Evolutionary conservation across 2,113 vertebrate genomes (phyloP), one percentile per base, ranked within the genome.

Genomic region (Triplophysa siluroides): DNA sequence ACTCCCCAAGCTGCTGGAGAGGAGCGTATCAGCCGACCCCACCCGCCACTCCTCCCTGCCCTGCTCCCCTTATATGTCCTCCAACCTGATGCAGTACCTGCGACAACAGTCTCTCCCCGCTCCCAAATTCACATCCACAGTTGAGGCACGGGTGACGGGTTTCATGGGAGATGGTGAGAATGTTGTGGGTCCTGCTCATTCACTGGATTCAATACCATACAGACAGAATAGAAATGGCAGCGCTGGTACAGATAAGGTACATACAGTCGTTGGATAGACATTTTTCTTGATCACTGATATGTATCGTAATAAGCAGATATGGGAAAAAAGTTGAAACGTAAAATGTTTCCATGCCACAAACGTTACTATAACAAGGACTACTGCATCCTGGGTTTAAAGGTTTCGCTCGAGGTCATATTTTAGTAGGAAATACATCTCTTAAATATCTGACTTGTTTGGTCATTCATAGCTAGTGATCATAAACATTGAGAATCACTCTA

Each of bases 1-100:
- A 90, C 94, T 99, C 88, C 97, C 97, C 88, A 95, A 95, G 91
- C 92, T 96, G 24, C 90, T 99, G 88, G 97, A 98, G 86, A 94
- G 96, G 92, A 98, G 97, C 88, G 85, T 96, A 84, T 99, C 98
- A 0, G 92, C 94, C 1, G 96, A 98, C 88, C 95, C 97, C 85
- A 89, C 94, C 85, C 87, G 83, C 21, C 80, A 88, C 26, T 62
- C 87, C 76, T 90, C 92, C 16, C 62, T 87, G 86, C 62, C 64
- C 16, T 84, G 78, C 33, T 77, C 88, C 16, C 58, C 89, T 62
- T 88, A 92, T 10, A 21, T 64, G 71, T 82, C 89, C 82, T 83
- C 84, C 41, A 95, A 91, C 85, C 94, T 95, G 66, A 62, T 98
- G 90, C 94, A 92, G 87, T 98, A 95, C 68, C 92, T 99, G 87